Evolutionary conservation across 2,888 invertebrate species (phyloP).

Genomic region (Frankliniella intonsa): DNA sequence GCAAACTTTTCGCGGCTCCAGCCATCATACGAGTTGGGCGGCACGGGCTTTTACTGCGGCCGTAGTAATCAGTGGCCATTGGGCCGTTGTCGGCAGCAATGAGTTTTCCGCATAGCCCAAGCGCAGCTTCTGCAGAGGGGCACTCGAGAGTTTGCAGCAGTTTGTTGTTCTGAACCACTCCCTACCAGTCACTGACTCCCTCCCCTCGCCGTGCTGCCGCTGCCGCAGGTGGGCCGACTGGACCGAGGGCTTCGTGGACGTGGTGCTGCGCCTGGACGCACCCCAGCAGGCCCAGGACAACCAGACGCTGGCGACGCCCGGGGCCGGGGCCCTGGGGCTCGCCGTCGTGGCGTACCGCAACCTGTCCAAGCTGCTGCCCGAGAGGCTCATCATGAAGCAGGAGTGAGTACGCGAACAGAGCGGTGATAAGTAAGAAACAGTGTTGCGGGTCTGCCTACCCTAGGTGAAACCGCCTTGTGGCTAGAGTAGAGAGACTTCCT

Average conservation of each 20-base stretch:
- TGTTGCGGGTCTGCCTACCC: too few species aligned
- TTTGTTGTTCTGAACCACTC: neutral
- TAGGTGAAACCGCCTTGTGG: too few species aligned
- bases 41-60: too few species aligned
- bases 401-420: slow-evolving; percentile 50
- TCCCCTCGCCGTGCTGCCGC: neutral
- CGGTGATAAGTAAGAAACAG: neutral
- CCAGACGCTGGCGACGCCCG: neutral
- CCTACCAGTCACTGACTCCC: neutral
- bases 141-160: too few species aligned
- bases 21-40: too few species aligned
- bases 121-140: too few species aligned
- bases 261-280: neutral
- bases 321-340: slow-evolving; percentile 39
- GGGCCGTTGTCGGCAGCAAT: too few species aligned
- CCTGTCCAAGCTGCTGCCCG: slow-evolving; percentile 58
- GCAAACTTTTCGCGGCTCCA: too few species aligned
- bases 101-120: too few species aligned
- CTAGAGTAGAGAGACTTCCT: too few species aligned
- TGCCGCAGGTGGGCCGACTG: slow-evolving; percentile 5
- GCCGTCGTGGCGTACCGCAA: slow-evolving; percentile 60
- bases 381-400: slow-evolving; percentile 56
- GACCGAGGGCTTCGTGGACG: slow-evolving; percentile 3
- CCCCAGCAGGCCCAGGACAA: neutral
- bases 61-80: too few species aligned